Base-by-base conservation (phyloP, 2,797 vertebrate species). In the Myripristis murdjan region DNA sequence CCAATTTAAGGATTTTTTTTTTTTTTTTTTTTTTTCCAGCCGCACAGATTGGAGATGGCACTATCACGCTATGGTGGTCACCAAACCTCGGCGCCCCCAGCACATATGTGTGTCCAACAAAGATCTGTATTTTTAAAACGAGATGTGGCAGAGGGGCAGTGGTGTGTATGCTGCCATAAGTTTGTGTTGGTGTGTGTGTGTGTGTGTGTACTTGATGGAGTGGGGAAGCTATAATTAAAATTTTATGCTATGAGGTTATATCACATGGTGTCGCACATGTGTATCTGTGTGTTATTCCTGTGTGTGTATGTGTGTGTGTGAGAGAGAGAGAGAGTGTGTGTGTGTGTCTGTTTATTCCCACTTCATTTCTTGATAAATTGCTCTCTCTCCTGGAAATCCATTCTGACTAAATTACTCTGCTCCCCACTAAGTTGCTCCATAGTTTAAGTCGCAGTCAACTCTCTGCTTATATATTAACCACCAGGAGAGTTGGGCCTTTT, bases 1-100 rank as follows among this genome's bases (percentile, higher is more conserved):
- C 88, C 84, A 91, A 76, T 88, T 90, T 73, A 18, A 9, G 22
- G 75, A n/a, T n/a, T n/a, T n/a, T n/a, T n/a, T n/a, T n/a, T 54
- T 33, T 73, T 51, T 70, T 70, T n/a, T n/a, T n/a, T n/a, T n/a
- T 54, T 33, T 73, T 51, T 70, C 70, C 73, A 66, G 72, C 54
- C 61, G 3, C 77, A 23, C 73, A 74, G 69, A 77, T 80, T 78
- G 67, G 39, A 75, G 80, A 87, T 72, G 81, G 82, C 86, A 74
- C n/a, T 28, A 75, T 84, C 80, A 70, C 51, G 76, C 72, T 63
- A 75, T 6, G 70, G 31, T 47, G 64, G 84, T 76, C 79, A 73
- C 71, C 49, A 26, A 77, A 82, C 68, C 66, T 49, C 51, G 37
- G 37, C 35, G 7, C 15, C 20, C 16, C 33, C 37, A 76, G 83